Evolutionary conservation across 2,113 vertebrate genomes (phyloP).

Genomic region (Sitta europaea): DNA sequence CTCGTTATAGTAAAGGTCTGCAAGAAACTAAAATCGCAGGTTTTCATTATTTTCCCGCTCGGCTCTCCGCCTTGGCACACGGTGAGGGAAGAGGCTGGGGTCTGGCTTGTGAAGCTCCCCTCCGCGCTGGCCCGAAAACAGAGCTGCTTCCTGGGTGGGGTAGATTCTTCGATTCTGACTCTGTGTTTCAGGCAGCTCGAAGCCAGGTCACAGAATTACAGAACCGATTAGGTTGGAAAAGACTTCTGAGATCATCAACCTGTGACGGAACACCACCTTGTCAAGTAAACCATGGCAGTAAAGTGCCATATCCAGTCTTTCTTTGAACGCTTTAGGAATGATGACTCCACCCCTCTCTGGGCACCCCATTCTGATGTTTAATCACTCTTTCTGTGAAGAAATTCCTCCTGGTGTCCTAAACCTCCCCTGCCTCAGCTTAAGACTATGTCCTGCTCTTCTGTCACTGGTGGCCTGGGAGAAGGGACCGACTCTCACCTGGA

Average conservation of each 20-base stretch:
- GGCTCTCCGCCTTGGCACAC: too few relatives aligned
- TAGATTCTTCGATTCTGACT: too few relatives aligned
- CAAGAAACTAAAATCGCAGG: not conserved
- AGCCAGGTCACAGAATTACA: not conserved
- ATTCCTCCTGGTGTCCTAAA: not conserved
- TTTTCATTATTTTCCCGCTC: not conserved
- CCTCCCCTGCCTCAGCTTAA: accelerated
- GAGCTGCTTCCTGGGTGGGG: accelerated
- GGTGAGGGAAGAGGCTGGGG: not conserved
- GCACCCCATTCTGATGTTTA: not conserved
- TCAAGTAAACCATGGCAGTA: not conserved
- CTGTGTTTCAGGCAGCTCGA: accelerated
- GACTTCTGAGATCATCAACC: not conserved
- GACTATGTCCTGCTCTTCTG: not conserved
- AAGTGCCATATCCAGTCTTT: not conserved
- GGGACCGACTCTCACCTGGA: not conserved
- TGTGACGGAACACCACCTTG: not conserved
- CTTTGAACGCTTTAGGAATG: not conserved
- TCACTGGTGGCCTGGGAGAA: not conserved
- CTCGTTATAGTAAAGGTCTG: accelerated
- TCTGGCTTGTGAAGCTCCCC: accelerated
- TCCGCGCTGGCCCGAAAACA: accelerated
- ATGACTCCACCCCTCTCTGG: not conserved
- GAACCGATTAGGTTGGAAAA: not conserved
- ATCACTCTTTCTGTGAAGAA: not conserved